These are phyloP conservation scores for Stegostoma tigrinum DNA, from an alignment of 2,113 vertebrate genomes.

Conservation along the genomic window DNA sequence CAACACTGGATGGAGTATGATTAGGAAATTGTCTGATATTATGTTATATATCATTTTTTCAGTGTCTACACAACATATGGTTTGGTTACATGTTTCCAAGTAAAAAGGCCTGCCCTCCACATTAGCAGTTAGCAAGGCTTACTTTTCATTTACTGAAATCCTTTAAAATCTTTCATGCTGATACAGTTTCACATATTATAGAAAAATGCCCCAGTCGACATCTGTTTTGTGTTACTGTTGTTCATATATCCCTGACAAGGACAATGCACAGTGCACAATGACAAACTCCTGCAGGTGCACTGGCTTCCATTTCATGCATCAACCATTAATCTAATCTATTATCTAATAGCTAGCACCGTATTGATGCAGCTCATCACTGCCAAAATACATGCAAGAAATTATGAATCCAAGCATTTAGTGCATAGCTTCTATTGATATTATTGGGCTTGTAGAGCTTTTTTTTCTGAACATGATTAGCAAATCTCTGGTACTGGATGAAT, in stretches of 20 bases:
- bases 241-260: background rate
- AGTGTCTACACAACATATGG: background rate
- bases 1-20: background rate
- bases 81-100: background rate
- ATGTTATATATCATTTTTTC: background rate
- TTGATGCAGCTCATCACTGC: background rate
- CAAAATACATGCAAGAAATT: background rate
- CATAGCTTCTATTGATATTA: background rate
- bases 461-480: background rate
- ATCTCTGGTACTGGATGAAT: background rate
- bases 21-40: background rate
- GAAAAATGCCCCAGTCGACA: background rate
- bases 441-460: background rate
- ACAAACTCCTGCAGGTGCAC: background rate
- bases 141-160: background rate
- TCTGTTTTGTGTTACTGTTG: constrained; percentile 8
- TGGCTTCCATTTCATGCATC: background rate
- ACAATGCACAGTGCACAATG: background rate
- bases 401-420: too few species aligned
- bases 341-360: background rate
- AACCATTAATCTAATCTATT: background rate
- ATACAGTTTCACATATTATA: background rate
- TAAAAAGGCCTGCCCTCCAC: background rate
- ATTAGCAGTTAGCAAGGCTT: background rate
- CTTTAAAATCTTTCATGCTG: background rate